Conservation (phyloP, 2,888 invertebrate species). For the Scaptomyza cyrtandrae region DNA sequence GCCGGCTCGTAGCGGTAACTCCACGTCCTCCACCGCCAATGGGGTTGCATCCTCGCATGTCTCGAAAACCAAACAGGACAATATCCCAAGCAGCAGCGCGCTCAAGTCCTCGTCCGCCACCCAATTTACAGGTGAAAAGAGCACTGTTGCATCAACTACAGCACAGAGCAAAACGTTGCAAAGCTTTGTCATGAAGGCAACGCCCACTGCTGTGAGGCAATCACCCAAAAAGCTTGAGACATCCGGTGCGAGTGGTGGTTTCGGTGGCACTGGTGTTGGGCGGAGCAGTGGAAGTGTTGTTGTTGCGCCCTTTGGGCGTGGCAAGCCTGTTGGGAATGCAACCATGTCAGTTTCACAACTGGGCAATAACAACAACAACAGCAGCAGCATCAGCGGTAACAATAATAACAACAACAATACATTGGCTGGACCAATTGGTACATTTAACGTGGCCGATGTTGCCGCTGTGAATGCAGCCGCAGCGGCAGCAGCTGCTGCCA, state of each 20-base stretch:
- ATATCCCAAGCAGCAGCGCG: slow-evolving; percentile 1
- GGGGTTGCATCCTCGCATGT: slow-evolving; percentile 32
- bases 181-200: slow-evolving; percentile 82
- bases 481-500: slow-evolving; percentile 59
- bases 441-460: slow-evolving; percentile 83
- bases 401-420: slow-evolving; percentile 76
- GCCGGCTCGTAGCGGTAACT: slow-evolving; percentile 22
- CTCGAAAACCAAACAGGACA: slow-evolving; percentile 50
- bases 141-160: slow-evolving; percentile 18
- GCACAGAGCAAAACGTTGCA: slow-evolving; percentile 54
- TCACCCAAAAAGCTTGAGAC: slow-evolving; percentile 76
- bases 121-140: slow-evolving; percentile 34
- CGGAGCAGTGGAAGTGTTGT: slow-evolving; percentile 71
- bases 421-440: slow-evolving; percentile 83
- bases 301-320: slow-evolving; percentile 81
- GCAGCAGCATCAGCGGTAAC: slow-evolving; percentile 47
- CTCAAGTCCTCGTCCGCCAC: slow-evolving; percentile 34
- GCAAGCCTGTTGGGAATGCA: slow-evolving; percentile 71
- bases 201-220: slow-evolving; percentile 85
- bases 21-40: slow-evolving; percentile 29
- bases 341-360: slow-evolving; percentile 53
- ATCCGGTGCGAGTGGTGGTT: slow-evolving; percentile 1
- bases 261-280: slow-evolving; percentile 53
- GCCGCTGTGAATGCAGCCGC: slow-evolving; percentile 82
- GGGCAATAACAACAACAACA: slow-evolving; percentile 71